phyloP scores from a whole-genome alignment of 1,140 invertebrate species.

The Bombus terrestris region DNA sequence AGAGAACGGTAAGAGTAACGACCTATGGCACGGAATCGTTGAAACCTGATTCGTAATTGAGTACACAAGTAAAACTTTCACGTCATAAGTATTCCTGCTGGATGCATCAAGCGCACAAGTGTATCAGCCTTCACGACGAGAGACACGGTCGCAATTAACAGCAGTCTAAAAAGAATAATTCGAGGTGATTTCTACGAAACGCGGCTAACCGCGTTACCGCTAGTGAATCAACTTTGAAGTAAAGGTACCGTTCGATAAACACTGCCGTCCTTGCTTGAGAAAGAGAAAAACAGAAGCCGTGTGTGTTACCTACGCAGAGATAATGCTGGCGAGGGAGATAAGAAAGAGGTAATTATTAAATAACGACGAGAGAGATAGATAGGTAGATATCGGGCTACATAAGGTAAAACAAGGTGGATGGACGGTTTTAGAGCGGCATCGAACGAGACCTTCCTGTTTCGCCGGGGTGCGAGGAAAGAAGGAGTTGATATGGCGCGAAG shows the following conservation, averaged over 20 bases:
- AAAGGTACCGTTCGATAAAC: conserved; percentile 2
- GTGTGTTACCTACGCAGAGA: conserved; percentile 13
- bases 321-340: conserved; percentile 37
- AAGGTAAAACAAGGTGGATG: conserved; percentile 65
- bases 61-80: not conserved
- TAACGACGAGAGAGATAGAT: conserved; percentile 1
- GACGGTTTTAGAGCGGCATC: conserved; percentile 41
- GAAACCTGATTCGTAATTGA: not conserved
- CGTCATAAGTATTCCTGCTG: not conserved
- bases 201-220: not conserved
- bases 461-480: conserved; percentile 60
- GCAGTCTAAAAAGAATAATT: not conserved
- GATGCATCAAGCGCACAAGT: not conserved
- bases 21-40: not conserved
- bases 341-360: conserved; percentile 61
- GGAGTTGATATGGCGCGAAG: conserved; percentile 65
- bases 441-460: conserved; percentile 61
- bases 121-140: not conserved
- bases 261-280: not conserved
- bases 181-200: not conserved
- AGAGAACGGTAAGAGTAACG: not conserved
- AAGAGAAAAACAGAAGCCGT: not conserved
- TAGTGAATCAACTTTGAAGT: not conserved
- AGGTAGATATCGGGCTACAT: conserved; percentile 50
- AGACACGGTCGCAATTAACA: not conserved